Percentiles rank a stretch among this genome's conserved stretches.
Conservation (phyloP, 2,888 invertebrate genomes). For the Laothoe populi region DNA sequence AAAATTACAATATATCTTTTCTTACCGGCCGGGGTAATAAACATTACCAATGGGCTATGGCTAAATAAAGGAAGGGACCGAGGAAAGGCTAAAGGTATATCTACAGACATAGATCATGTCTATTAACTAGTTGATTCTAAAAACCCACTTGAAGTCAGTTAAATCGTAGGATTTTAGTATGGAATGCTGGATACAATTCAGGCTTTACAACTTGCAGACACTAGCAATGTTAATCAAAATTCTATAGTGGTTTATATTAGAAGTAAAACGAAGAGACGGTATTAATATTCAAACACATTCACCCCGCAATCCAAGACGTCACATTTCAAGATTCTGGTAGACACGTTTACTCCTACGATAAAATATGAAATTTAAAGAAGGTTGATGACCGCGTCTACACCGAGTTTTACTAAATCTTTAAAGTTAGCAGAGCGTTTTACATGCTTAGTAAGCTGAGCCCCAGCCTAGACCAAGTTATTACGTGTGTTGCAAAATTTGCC, state of each 20-base stretch:
- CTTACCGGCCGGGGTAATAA: no score
- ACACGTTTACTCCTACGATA: neutral
- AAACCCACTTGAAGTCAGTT: no score
- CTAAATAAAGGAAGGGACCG: no score
- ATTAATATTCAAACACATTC: neutral
- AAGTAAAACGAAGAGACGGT: neutral
- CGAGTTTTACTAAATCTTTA: conserved; percentile 30
- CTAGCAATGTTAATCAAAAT: neutral
- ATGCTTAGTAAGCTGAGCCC: conserved; percentile 7
- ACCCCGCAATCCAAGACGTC: neutral
- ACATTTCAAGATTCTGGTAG: neutral
- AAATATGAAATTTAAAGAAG: neutral
- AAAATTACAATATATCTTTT: no score
- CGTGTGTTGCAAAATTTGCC: conserved; percentile 12
- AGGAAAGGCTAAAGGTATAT: no score
- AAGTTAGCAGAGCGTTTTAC: conserved; percentile 15
- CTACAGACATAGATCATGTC: no score
- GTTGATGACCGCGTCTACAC: conserved; percentile 30
- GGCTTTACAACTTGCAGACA: neutral
- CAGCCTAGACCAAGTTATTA: conserved; percentile 8
- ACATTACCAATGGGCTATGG: no score
- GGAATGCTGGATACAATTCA: no score
- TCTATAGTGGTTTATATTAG: neutral
- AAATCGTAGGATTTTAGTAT: no score
- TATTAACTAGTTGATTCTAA: no score